Evolutionary conservation across 2,888 invertebrate species (phyloP).

Genomic region (Rhopalosiphum nymphaeae): DNA sequence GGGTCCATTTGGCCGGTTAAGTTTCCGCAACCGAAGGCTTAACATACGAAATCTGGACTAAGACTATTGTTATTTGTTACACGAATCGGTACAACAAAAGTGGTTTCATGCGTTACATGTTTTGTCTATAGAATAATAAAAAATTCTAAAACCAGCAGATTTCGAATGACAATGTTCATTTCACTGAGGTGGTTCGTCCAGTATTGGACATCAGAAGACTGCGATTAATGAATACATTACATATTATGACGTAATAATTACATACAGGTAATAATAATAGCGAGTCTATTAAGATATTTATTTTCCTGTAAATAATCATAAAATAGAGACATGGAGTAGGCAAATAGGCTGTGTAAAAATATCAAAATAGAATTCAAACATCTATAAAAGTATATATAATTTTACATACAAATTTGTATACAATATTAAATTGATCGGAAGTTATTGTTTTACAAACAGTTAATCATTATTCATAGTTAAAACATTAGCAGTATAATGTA

Average conservation of each 20-base stretch:
- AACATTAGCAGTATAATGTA: not conserved
- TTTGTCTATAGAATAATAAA: too few species aligned
- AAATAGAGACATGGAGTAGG: not conserved
- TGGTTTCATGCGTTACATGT: too few species aligned
- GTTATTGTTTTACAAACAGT: not conserved
- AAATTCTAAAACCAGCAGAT: too few species aligned
- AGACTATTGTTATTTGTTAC: too few species aligned
- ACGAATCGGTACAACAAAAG: too few species aligned
- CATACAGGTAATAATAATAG: not conserved
- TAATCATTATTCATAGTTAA: not conserved
- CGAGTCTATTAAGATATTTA: not conserved
- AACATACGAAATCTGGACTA: too few species aligned
- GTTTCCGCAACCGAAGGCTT: too few species aligned
- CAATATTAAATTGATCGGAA: not conserved
- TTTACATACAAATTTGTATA: not conserved
- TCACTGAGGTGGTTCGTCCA: not conserved
- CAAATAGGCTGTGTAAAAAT: not conserved
- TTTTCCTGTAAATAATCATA: not conserved
- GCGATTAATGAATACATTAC: not conserved
- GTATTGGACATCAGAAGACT: not conserved
- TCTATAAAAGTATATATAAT: constrained; percentile 14
- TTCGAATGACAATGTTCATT: not conserved
- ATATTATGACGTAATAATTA: not conserved
- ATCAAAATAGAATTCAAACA: not conserved
- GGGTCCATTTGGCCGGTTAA: too few species aligned